A percentile compares a stretch with the other conserved stretches of the same genome.
Conservation (phyloP, 2,113 vertebrate species). For the Corythaeola cristata region DNA sequence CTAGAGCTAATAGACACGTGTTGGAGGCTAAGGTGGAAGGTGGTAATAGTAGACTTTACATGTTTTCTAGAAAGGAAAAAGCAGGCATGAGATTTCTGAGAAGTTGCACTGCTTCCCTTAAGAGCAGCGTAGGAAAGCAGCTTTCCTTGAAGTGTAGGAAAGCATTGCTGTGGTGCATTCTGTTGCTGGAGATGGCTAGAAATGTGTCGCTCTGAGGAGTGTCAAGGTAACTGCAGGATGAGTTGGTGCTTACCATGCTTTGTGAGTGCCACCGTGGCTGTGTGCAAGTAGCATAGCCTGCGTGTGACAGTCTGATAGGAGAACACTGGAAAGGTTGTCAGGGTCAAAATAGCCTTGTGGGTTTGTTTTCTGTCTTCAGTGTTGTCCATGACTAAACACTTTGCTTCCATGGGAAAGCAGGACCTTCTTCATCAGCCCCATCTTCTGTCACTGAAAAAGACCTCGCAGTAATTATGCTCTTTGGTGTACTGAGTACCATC, state of each 20-base stretch:
- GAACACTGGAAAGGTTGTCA: rapidly evolving
- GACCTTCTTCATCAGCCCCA: neutral
- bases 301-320: neutral
- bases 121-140: neutral
- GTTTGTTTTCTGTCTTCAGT: neutral
- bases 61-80: neutral
- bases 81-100: neutral
- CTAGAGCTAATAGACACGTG: neutral
- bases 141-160: neutral
- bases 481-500: neutral
- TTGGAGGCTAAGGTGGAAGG: neutral
- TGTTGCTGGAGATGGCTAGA: neutral
- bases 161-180: neutral
- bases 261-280: neutral
- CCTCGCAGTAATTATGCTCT: neutral
- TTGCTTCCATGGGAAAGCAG: neutral
- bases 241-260: neutral
- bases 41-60: neutral
- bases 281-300: neutral
- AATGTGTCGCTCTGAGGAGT: neutral
- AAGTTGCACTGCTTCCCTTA: neutral
- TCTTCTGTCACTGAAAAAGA: neutral
- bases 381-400: neutral
- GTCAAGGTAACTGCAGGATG: neutral
- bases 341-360: neutral